Evolutionary conservation across 2,888 invertebrate species (phyloP), one percentile per base, ranked within the genome.

Genomic region (Electrophaes corylata): DNA sequence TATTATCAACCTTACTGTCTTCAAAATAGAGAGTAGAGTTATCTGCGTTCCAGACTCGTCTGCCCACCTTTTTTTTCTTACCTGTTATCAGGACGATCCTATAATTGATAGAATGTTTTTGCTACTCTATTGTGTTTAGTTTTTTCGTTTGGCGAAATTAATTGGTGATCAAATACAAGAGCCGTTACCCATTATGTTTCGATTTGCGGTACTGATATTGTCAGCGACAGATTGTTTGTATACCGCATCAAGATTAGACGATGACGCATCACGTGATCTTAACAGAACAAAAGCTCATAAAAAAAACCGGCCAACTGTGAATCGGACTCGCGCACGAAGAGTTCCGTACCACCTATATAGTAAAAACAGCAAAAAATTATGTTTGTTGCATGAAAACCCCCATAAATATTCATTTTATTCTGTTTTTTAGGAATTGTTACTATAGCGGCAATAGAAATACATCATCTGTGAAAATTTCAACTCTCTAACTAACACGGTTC

Each of bases 101-200:
- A 65, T 83, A 82, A 83, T 83, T 81, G 81, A 81, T 81, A 78
- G 71, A 70, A 65, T 76, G 74, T 79, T 75, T 78, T 82, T 81
- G 72, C 76, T 64, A 51, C 49, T 58, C 62, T 68, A 71, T 75
- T 70, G 68, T 65, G 62, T 64, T 71, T 59, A 31, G 31, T 66
- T 72, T 70, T 70, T 72, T 37, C 69, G 68, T 67, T 67, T 53
- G 57, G 62, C 62, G 62, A 71, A 78, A 78, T 80, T 81, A 83
- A 84, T 84, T 80, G 80, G 78, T 80, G 78, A 64, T 69, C 77
- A 79, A 81, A 80, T 75, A 80, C 75, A 77, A 78, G 67, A 66
- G 58, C 84, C 85, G 84, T 84, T 85, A 84, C 41, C 71, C 64
- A 80, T 83, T 83, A 76, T 79, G 66, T 71, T 72, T 58, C 65